Base-by-base conservation (phyloP, 2,888 invertebrate genomes). In the Pseudanteris insignis region DNA sequence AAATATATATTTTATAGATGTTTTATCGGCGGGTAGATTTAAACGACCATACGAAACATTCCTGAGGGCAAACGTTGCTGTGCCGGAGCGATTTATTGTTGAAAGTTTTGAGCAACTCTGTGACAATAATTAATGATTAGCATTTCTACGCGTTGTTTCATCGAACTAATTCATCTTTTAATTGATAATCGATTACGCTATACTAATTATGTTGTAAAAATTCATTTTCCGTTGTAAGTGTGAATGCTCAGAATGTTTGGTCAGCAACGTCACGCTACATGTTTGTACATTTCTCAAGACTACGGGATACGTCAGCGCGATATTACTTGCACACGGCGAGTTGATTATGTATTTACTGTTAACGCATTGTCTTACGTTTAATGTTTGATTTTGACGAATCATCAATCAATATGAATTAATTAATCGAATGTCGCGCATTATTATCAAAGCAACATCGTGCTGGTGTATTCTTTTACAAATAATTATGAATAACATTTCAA, bases 401-500 rank as follows among this genome's bases (percentile, higher is more conserved):
- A n/a, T n/a, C n/a, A n/a, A n/a, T n/a, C n/a, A n/a, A n/a, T n/a
- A n/a, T n/a, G n/a, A n/a, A n/a, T n/a, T n/a, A 14, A 34, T 28
- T 9, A 48, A 43, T 36, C 15, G 10, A 40, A 32, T 32, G 30
- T 46, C 50, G 57, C 46, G 51, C 51, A 38, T 32, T 2, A 48
- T 18, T 24, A 50, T 25, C 15, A 30, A 58, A 58, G 38, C 58
- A 41, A 48, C 41, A 51, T 62, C 54, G 48, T 55, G 61, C 61
- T 61, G 61, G 38, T 38, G 54, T 50, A 53, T 57, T 53, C 47
- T 47, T 12, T 15, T 37, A 46, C 18, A 24, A 48, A 59, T 62
- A 68, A 63, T 59, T 57, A 65, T 60, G 58, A 57, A 65, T 57
- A 58, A 58, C 58, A 58, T 46, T 50, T 47, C 41, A 36, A 48